Evolutionary conservation across 1,140 invertebrate genomes (phyloP).

Genomic region (Calephelis virginiensis): DNA sequence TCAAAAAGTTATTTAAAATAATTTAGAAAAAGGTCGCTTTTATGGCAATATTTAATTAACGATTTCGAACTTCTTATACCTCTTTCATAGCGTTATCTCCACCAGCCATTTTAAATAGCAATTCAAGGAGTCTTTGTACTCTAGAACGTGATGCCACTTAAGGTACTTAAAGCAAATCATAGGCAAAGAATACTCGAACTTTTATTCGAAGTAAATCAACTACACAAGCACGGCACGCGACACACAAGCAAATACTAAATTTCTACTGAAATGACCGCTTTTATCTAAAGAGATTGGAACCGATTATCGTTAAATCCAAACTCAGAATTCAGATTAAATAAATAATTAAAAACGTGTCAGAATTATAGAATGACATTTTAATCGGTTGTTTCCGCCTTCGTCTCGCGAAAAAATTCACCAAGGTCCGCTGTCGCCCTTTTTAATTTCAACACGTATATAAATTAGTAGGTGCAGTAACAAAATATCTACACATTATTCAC

Average conservation of each 20-base stretch:
- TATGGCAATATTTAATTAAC: too few species aligned
- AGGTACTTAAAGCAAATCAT: constrained; percentile 4
- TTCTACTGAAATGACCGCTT: not conserved
- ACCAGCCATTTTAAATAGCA: constrained; percentile 47
- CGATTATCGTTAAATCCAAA: constrained; percentile 1
- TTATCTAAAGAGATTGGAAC: constrained; percentile 2
- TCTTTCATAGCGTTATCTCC: constrained; percentile 58
- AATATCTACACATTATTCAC: too few species aligned
- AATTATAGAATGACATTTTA: too few species aligned
- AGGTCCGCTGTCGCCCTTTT: too few species aligned
- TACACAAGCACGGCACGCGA: constrained; percentile 9
- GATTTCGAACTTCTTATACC: constrained; percentile 30
- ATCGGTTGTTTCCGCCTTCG: too few species aligned
- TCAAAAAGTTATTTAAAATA: too few species aligned
- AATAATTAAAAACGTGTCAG: too few species aligned
- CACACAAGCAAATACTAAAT: constrained; percentile 14
- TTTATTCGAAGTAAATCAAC: not conserved
- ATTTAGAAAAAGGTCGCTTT: too few species aligned
- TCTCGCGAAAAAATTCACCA: too few species aligned
- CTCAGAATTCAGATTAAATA: too few species aligned
- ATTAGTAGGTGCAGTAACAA: too few species aligned
- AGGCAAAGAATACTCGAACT: not conserved
- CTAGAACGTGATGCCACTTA: constrained; percentile 12
- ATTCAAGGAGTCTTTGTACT: constrained; percentile 36
- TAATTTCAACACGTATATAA: too few species aligned